A percentile compares a stretch with the other conserved stretches of the same genome.
These are phyloP conservation scores for Mercenaria mercenaria DNA, from an alignment of 1,140 invertebrate species.

Conservation along the genomic window DNA sequence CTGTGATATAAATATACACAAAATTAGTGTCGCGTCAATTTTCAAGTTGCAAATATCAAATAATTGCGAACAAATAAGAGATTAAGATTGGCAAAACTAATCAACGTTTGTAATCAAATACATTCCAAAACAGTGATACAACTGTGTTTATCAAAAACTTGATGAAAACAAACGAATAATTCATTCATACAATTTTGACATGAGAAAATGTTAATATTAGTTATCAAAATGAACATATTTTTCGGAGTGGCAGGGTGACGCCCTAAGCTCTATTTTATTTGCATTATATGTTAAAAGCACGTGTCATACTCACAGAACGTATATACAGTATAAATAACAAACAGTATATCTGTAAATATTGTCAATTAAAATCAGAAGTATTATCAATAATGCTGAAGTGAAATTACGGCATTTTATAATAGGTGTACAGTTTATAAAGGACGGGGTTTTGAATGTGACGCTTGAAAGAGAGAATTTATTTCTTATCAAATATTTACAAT, in stretches of 20 bases:
- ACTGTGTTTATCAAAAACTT: background rate
- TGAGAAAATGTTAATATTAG: background rate
- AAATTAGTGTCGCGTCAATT: background rate
- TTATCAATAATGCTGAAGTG: background rate
- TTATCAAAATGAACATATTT: background rate
- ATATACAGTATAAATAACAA: slow-evolving; percentile 7
- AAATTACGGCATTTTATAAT: background rate
- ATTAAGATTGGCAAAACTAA: slow-evolving; percentile 3
- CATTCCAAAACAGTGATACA: background rate
- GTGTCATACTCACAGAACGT: background rate
- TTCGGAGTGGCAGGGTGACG: background rate
- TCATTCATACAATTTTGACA: background rate
- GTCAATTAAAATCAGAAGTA: background rate
- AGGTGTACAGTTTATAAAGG: background rate
- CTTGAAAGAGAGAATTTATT: slow-evolving; percentile 7
- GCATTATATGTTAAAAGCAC: background rate
- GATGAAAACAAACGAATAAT: background rate
- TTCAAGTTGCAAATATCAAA: background rate
- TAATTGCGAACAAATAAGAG: slow-evolving; percentile 2
- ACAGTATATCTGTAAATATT: background rate
- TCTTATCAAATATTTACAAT: slow-evolving; percentile 30
- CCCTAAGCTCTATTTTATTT: background rate
- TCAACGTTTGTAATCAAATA: background rate
- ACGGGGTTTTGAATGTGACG: background rate
- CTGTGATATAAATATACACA: background rate